Base-by-base conservation (phyloP, 1,140 invertebrate species). In the Pogonomyrmex californicus region DNA sequence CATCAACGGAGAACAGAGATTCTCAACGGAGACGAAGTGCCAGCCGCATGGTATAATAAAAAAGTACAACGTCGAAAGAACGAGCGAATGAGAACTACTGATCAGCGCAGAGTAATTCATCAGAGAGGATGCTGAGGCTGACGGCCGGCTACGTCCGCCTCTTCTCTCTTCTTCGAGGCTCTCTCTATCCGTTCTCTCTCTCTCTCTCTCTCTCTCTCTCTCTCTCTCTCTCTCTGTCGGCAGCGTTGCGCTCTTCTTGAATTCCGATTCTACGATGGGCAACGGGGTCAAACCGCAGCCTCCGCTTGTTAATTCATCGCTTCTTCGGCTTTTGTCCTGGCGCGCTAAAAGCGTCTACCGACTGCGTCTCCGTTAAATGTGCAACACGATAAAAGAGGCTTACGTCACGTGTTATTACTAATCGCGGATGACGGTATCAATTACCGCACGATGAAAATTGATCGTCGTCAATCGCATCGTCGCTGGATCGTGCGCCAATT, bases 51-150 rank as follows among this genome's bases (percentile, higher is more conserved):
- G 66, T 66, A 33, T 38, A 30, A 30, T 78, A 38, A 75, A 82
- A 73, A 75, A 60, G 5, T 9, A 30, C 56, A 47, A 23, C 41
- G 54, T 60, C 30, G 54, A 33, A 44, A 2, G 41, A 60, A 10
- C 58, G 36, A 77, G 47, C 36, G 51, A 54, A 82, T 94, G 94
- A 94, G 94, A 93, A 88, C 93, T 94, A 91, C 94, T 95, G 94
- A 87, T 90, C 90, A 86, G 91, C 91, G 87, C 87, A 91, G 93
- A 94, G 92, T 94, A 95, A 95, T 95, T 95, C 93, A 93, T 92
- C 93, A 93, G 90, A 93, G 90, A 92, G 93, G 94, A 95, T 94
- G 94, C 92, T 92, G 92, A 91, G 93, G 83, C 78, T 82, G 85
- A 89, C 76, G 63, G 60, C 87, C 88, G 81, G 79, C 89, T 89